phyloP scores from a whole-genome alignment of 2,888 invertebrate genomes.

The Lasius fuliginosus region DNA sequence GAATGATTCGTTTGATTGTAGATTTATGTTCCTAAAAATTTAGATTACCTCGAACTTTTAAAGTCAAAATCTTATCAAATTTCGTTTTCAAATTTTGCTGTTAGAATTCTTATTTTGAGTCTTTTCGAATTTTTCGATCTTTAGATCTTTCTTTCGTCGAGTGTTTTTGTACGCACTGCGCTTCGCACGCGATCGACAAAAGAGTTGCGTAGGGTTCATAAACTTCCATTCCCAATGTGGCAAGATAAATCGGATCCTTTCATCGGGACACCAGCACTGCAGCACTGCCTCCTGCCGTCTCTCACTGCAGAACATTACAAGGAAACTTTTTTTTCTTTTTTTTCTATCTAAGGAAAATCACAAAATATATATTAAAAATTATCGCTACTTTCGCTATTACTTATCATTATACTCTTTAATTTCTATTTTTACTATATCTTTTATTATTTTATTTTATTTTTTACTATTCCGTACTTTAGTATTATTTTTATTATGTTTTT shows the following conservation, averaged over 20 bases:
- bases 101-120: background rate
- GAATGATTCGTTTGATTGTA: background rate
- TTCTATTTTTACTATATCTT: background rate
- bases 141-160: background rate
- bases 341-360: background rate
- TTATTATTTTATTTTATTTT: background rate
- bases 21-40: background rate
- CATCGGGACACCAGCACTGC: constrained; percentile 68
- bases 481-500: background rate
- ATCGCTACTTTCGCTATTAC: background rate
- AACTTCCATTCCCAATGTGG: constrained; percentile 26
- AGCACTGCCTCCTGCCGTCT: constrained; percentile 78
- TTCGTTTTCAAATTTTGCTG: background rate
- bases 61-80: background rate
- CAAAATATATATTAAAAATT: background rate
- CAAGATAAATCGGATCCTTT: constrained; percentile 43
- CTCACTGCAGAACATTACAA: constrained; percentile 55
- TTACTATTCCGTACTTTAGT: background rate
- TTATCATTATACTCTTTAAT: background rate
- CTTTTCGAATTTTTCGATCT: background rate
- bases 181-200: constrained; percentile 5
- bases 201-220: constrained; percentile 40
- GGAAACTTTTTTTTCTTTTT: constrained; percentile 8
- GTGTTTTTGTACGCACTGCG: background rate
- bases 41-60: background rate